Conservation (phyloP, 1,140 invertebrate genomes). For the Spodoptera frugiperda region DNA sequence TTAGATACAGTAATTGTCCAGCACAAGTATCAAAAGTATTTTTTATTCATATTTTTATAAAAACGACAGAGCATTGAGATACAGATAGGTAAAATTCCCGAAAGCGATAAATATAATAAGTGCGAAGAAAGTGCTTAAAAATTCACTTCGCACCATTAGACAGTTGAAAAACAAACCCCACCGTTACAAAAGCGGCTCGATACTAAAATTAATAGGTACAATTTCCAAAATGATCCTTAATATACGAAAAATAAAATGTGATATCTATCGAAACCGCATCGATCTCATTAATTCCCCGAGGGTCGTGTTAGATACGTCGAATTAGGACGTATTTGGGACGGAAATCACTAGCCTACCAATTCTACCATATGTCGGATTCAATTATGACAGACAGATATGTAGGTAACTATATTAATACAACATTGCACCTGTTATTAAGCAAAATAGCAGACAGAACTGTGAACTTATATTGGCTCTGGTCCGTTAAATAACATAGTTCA, state of each 20-base stretch:
- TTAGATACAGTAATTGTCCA: no score
- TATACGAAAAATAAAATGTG: conserved; percentile 50
- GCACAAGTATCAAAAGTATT: no score
- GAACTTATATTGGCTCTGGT: no score
- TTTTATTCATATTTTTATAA: no score
- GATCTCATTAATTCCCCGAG: conserved; percentile 61
- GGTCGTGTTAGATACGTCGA: conserved; percentile 69
- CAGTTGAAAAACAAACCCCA: background rate
- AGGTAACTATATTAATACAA: background rate
- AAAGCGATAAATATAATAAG: no score
- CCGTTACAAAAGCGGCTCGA: conserved; percentile 5
- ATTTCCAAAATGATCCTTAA: conserved; percentile 41
- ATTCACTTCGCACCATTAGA: background rate
- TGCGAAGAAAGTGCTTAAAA: background rate
- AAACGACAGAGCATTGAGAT: no score
- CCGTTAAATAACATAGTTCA: no score
- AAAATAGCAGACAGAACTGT: no score
- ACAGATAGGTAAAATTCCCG: no score
- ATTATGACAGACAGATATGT: conserved; percentile 50
- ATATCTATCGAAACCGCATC: conserved; percentile 59
- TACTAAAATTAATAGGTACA: conserved; percentile 30
- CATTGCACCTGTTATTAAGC: no score
- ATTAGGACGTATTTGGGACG: conserved; percentile 67
- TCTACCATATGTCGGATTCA: conserved; percentile 76
- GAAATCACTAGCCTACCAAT: conserved; percentile 62